Conservation (phyloP, 1,140 invertebrate genomes). For the Brachionus plicatilis region DNA sequence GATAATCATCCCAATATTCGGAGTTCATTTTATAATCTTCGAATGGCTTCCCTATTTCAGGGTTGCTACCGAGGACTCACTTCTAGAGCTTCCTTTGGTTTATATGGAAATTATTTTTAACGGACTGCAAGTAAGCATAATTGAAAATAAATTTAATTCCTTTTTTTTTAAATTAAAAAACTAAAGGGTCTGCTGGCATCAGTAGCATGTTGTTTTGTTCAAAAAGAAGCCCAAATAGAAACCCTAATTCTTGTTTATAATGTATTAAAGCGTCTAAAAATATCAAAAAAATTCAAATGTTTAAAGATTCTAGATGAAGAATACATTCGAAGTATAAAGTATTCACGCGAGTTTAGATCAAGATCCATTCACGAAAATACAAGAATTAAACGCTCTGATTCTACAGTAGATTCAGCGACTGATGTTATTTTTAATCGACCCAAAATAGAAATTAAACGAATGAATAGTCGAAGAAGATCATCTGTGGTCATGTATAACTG, state of each 20-base stretch:
- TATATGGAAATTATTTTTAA: slow-evolving; percentile 23
- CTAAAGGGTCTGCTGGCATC: slow-evolving; percentile 19
- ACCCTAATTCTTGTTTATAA: background rate
- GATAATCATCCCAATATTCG: slow-evolving; percentile 30
- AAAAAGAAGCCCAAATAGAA: slow-evolving; percentile 38
- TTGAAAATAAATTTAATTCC: background rate
- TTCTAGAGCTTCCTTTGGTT: background rate
- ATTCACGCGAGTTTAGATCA: background rate
- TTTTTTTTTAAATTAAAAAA: background rate
- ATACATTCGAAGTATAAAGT: background rate
- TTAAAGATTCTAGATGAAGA: background rate
- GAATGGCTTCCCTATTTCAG: slow-evolving; percentile 35
- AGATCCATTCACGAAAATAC: background rate
- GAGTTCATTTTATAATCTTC: slow-evolving; percentile 28
- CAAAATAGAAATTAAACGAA: background rate
- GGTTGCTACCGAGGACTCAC: background rate
- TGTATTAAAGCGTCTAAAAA: background rate
- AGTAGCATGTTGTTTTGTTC: slow-evolving; percentile 33
- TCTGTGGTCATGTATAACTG: background rate
- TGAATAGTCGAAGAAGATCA: background rate
- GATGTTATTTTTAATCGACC: background rate
- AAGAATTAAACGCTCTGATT: background rate
- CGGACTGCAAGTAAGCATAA: background rate
- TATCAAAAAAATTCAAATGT: background rate
- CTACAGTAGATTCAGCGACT: background rate